Evolutionary conservation across 2,797 vertebrate species (phyloP).

Genomic region (Betta splendens): DNA sequence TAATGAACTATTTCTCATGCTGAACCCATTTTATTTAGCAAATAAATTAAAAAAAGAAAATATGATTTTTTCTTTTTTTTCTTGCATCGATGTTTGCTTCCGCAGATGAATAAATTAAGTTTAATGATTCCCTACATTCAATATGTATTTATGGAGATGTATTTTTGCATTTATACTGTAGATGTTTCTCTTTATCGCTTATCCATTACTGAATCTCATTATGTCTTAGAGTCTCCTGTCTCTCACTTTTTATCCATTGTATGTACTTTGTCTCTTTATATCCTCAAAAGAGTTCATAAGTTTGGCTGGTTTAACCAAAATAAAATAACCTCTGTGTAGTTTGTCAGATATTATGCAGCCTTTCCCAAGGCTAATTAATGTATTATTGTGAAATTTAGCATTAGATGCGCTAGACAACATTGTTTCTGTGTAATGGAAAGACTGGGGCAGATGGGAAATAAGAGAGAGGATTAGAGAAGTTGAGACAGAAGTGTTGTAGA

Average conservation of each 20-base stretch:
- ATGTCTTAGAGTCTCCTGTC: conserved; percentile 2
- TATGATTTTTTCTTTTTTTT: conserved; percentile 20
- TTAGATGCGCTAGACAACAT: neutral
- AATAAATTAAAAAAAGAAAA: conserved; percentile 52
- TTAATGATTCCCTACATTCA: conserved; percentile 65
- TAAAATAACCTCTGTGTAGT: conserved; percentile 4
- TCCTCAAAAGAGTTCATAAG: conserved; percentile 9
- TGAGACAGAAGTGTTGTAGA: conserved; percentile 7
- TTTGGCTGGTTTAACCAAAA: conserved; percentile 1
- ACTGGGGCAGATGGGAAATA: neutral
- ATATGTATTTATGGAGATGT: conserved; percentile 66
- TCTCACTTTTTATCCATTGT: neutral
- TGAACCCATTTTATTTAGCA: conserved; percentile 61
- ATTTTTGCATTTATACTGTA: conserved; percentile 44
- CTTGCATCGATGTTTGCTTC: conserved; percentile 28
- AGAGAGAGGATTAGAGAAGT: conserved; percentile 7
- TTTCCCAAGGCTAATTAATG: conserved; percentile 2
- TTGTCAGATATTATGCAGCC: conserved; percentile 6
- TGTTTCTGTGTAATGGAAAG: neutral
- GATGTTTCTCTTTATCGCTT: conserved; percentile 42
- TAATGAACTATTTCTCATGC: conserved; percentile 70
- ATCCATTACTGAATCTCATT: conserved; percentile 34
- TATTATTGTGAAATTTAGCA: neutral
- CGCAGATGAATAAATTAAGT: conserved; percentile 63
- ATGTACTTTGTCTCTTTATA: conserved; percentile 11